Percentiles rank a stretch among this genome's conserved stretches.
phyloP scores from a whole-genome alignment of 2,797 vertebrate genomes.

The Melanotaenia nigrans region DNA sequence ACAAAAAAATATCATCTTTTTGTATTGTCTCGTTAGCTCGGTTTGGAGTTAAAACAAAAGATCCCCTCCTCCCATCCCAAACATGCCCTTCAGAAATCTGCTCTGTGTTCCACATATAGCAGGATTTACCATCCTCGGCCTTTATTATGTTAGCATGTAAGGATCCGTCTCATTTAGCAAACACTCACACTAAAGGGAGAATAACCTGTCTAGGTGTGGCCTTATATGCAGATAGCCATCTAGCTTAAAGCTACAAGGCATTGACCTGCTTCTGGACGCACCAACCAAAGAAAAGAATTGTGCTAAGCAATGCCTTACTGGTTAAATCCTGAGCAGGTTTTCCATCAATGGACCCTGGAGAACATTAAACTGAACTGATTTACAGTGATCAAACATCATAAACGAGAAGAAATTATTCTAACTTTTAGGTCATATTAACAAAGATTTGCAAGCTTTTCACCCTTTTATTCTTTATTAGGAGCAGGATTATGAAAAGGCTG shows the following conservation, averaged over 20 bases:
- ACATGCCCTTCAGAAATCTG: slow-evolving; percentile 43
- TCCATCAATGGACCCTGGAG: too few relatives aligned
- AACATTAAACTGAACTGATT: too few relatives aligned
- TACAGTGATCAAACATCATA: too few relatives aligned
- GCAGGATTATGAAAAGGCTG: too few relatives aligned
- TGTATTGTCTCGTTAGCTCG: too few relatives aligned
- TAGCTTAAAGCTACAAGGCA: slow-evolving; percentile 1
- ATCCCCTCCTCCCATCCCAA: background rate
- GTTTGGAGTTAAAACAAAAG: too few relatives aligned
- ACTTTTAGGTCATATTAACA: too few relatives aligned
- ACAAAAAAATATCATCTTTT: too few relatives aligned
- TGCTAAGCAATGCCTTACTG: background rate
- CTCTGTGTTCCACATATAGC: slow-evolving; percentile 16
- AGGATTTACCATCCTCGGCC: slow-evolving; percentile 2
- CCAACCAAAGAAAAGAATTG: background rate
- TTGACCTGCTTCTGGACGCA: background rate
- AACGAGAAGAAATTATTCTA: too few relatives aligned
- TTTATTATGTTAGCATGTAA: slow-evolving; percentile 13
- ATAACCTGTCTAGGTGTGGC: slow-evolving; percentile 71
- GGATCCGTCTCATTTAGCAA: background rate
- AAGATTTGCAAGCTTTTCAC: too few relatives aligned
- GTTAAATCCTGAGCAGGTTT: too few relatives aligned
- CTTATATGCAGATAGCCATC: slow-evolving; percentile 17
- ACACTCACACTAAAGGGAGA: slow-evolving; percentile 31
- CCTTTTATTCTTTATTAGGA: too few relatives aligned